These are phyloP conservation scores for Parauchenoglanis punctatus DNA, from an alignment of 2,797 vertebrate genomes.

Conservation along the genomic window DNA sequence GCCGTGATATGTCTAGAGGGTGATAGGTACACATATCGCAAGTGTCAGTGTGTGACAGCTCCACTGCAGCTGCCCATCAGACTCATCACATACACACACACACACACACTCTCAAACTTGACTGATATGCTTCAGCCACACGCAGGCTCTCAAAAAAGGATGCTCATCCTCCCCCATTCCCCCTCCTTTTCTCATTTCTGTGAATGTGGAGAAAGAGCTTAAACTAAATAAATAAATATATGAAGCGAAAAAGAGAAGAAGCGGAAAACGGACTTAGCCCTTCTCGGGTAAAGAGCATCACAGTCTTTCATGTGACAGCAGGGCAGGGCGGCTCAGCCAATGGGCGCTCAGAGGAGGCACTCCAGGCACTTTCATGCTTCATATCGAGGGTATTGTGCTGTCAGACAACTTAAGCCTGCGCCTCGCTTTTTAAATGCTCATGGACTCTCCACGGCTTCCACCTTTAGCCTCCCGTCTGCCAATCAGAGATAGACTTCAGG, in stretches of 20 bases:
- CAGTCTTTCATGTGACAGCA: slow-evolving; percentile 57
- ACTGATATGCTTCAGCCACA: slow-evolving; percentile 59
- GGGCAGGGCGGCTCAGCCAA: slow-evolving; percentile 40
- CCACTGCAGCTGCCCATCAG: slow-evolving; percentile 61
- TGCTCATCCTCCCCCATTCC: slow-evolving; percentile 25
- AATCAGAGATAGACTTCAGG: slow-evolving; percentile 37
- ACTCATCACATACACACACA: slow-evolving; percentile 41
- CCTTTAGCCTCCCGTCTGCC: slow-evolving; percentile 45
- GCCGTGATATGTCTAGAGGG: slow-evolving; percentile 31
- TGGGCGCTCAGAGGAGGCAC: slow-evolving; percentile 49
- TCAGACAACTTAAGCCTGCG: slow-evolving; percentile 61
- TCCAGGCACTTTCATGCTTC: slow-evolving; percentile 54
- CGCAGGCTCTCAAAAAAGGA: slow-evolving; percentile 57
- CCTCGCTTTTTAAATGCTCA: slow-evolving; percentile 51
- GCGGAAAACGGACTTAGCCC: slow-evolving; percentile 53
- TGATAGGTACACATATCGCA: slow-evolving; percentile 65
- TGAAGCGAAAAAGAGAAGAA: slow-evolving; percentile 34
- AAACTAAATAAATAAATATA: slow-evolving; percentile 65
- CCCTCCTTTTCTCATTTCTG: slow-evolving; percentile 59
- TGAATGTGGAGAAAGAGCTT: slow-evolving; percentile 65
- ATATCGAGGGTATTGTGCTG: slow-evolving; percentile 58
- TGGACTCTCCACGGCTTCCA: slow-evolving; percentile 31
- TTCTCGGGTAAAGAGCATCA: slow-evolving; percentile 56
- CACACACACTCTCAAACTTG: slow-evolving; percentile 26
- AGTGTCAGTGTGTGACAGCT: slow-evolving; percentile 57